A percentile compares a stretch with the other conserved stretches of the same genome.
Evolutionary conservation across 2,797 vertebrate genomes (phyloP).

Genomic region (Benthosema pterotum): DNA sequence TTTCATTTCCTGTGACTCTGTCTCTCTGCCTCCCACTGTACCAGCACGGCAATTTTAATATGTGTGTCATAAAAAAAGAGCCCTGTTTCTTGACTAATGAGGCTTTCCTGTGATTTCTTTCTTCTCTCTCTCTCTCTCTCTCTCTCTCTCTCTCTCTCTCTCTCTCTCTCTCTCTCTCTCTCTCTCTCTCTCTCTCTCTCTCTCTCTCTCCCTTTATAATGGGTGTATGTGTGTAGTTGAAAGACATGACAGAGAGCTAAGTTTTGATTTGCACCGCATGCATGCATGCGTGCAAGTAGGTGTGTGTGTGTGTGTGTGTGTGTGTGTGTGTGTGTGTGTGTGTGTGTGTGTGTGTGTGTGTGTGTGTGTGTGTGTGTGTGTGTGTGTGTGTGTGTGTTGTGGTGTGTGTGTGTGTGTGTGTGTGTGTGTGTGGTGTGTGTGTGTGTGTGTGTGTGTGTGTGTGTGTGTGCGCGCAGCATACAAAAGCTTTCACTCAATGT

Average conservation of each 20-base stretch:
- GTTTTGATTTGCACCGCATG: too few species aligned
- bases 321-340: neutral
- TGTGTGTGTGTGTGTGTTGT: too few species aligned
- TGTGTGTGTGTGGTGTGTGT: neutral
- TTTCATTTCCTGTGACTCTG: slow-evolving; percentile 49
- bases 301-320: neutral
- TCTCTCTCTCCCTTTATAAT: neutral
- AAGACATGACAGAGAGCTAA: too few species aligned
- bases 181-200: neutral
- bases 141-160: neutral
- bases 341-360: slow-evolving; percentile 11
- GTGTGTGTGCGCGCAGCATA: neutral
- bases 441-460: neutral
- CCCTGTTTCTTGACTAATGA: slow-evolving; percentile 42
- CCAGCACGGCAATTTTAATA: slow-evolving; percentile 43
- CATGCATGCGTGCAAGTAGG: too few species aligned
- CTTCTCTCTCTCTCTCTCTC: slow-evolving; percentile 12
- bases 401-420: too few species aligned
- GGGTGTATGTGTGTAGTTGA: slow-evolving; percentile 1
- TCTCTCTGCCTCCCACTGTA: slow-evolving; percentile 22
- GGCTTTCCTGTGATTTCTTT: slow-evolving; percentile 20
- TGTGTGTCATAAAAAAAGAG: slow-evolving; percentile 47
- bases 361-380: neutral
- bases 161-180: neutral
- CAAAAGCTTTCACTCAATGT: slow-evolving; percentile 5